Evolutionary conservation across 2,113 vertebrate species (phyloP).

Genomic region (Pelusios castaneus): DNA sequence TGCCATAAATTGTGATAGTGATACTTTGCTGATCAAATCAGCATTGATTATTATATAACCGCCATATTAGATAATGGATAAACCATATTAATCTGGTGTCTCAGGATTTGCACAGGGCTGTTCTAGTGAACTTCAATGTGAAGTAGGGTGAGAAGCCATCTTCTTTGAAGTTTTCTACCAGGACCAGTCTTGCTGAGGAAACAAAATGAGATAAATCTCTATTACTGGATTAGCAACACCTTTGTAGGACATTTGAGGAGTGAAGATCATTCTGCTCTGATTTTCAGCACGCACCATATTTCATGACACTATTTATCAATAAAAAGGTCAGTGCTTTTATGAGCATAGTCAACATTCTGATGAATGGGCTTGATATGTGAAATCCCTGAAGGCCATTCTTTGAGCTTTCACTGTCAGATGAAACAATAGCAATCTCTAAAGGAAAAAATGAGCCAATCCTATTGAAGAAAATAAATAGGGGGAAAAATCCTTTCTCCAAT

Average conservation of each 20-base stretch:
- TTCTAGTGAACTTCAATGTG: background rate
- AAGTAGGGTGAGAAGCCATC: conserved; percentile 19
- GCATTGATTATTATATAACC: conserved; percentile 4
- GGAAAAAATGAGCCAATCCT: background rate
- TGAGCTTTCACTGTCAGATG: conserved; percentile 49
- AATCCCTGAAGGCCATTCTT: conserved; percentile 31
- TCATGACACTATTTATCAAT: conserved; percentile 56
- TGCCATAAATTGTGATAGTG: conserved; percentile 10
- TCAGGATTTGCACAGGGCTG: background rate
- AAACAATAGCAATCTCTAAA: conserved; percentile 19
- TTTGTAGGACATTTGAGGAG: conserved; percentile 54
- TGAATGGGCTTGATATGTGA: conserved; percentile 49
- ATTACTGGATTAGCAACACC: conserved; percentile 44
- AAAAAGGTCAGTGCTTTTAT: conserved; percentile 62
- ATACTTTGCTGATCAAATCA: background rate
- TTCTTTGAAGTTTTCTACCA: conserved; percentile 42
- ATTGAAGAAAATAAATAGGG: background rate
- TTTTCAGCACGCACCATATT: conserved; percentile 26
- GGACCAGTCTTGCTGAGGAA: conserved; percentile 40
- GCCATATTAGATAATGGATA: background rate
- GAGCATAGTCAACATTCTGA: conserved; percentile 64
- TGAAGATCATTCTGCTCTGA: conserved; percentile 46
- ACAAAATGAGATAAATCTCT: conserved; percentile 33
- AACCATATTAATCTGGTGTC: background rate
- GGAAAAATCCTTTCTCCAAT: background rate